Base-by-base conservation (phyloP, 2,888 invertebrate species). In the Agrochola lychnidis region DNA sequence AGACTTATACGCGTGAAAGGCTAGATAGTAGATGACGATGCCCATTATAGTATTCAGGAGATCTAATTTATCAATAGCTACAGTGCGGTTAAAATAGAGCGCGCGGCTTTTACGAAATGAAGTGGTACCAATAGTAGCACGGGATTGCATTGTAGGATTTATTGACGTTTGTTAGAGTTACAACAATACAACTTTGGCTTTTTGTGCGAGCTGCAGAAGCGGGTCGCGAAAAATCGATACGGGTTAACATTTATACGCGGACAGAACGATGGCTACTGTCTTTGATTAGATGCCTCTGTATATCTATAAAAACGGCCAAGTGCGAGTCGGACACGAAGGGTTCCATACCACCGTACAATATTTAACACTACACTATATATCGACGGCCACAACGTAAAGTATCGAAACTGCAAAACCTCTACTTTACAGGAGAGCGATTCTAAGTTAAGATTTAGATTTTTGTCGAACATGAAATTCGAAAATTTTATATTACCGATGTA, bases 91-190 rank as follows among this genome's bases (percentile, higher is more conserved):
- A 57, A 82, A 77, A 67, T 67, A 70, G 61, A 66, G 59, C 67
- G 40, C 25, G 22, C 2, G 36, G 22, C 7, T 63, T 69, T 53
- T 42, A 9, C n/a, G 10, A 62, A 69, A n/a, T 14, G 6, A 40
- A 78, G 36, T 61, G 79, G 56, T 62, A 77, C 77, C 36, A 19
- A 72, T 53, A 71, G 45, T 71, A 61, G 12, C 56, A 42, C 10
- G 2, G 19, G 22, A 57, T 71, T 70, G 36, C 45, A 62, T 61
- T 71, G 71, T 63, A 42, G 42, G 45, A 51, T 68, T 70, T 71
- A 71, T 80, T 71, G 40, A 53, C 14, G 61, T 45, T 73, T 79
- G 63, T 83, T 78, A 83, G 83, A 71, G 36, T 64, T n/a, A 71
- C 22, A 59, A 73, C 25, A 75, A 73, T 67, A 72, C 48, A 22